Conservation (phyloP, 1,140 invertebrate species). For the Meloidogyne floridensis region DNA sequence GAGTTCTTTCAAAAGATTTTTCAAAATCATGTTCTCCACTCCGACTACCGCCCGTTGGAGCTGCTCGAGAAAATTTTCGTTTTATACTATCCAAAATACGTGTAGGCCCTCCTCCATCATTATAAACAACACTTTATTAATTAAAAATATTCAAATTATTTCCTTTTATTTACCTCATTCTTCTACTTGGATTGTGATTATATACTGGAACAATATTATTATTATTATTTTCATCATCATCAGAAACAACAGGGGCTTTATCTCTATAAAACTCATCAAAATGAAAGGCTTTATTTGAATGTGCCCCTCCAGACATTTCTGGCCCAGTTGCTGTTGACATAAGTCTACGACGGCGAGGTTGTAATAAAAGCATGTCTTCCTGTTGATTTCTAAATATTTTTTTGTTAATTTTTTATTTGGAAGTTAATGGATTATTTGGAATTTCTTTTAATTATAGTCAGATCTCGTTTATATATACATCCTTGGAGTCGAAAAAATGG, state of each 20-base stretch:
- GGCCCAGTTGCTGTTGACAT: slow-evolving; percentile 44
- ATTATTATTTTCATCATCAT: slow-evolving; percentile 10
- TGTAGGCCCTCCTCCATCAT: slow-evolving; percentile 8
- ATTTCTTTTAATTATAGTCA: not conserved
- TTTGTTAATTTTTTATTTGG: too few species aligned
- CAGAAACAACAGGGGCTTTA: not conserved
- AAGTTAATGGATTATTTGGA: too few species aligned
- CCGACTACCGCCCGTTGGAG: not conserved
- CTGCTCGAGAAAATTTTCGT: not conserved
- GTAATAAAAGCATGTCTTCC: slow-evolving; percentile 49
- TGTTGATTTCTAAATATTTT: slow-evolving; percentile 25
- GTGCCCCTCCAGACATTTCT: not conserved
- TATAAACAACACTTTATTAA: not conserved
- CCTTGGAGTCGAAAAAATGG: too few species aligned
- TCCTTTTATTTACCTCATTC: slow-evolving; percentile 31
- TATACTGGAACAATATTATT: slow-evolving; percentile 37
- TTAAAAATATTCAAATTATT: not conserved
- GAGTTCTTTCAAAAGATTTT: not conserved
- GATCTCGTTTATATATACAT: too few species aligned
- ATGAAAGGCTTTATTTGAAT: slow-evolving; percentile 20
- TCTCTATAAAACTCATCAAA: not conserved
- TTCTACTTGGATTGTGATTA: slow-evolving; percentile 42
- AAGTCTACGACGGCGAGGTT: slow-evolving; percentile 44
- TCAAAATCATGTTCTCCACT: not conserved
- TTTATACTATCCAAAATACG: slow-evolving; percentile 10